Base-by-base conservation (phyloP, 2,888 invertebrate genomes). In the Agapetus fuscipes region DNA sequence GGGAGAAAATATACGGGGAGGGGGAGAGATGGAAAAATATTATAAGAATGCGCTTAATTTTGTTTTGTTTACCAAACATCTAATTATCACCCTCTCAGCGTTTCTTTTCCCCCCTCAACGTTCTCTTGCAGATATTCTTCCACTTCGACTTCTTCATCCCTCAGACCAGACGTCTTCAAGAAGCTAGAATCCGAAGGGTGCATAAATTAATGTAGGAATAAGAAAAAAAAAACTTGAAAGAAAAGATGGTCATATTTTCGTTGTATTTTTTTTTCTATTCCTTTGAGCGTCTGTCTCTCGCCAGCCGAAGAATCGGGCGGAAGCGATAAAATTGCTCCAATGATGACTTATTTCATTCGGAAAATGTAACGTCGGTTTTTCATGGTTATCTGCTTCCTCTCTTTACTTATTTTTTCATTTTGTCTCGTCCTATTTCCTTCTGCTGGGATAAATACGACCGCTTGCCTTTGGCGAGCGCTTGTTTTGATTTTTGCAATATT, bases 61-160 rank as follows among this genome's bases (percentile, higher is more conserved):
- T 29, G 28, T 40, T 46, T 43, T 38, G 40, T 45, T 40, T 36
- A 39, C 39, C 42, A 24, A 45, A 46, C 42, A 43, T 46, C 46
- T 43, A 43, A 46, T 46, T 46, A 46, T 46, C 43, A 34, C 36
- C 25, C 17, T 29, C 36, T 11, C 24, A 7, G 13, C 16, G 24
- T 27, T 30, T 40, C 20, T 35, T 39, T 10, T 20, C 16, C 33
- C 5, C 3, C 5, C 20, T 33, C n/a, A n/a, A n/a, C n/a, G 16
- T 33, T 34, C 15, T 39, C 36, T 25, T 24, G 13, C 32, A 37
- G 42, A 28, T 25, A 28, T n/a, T 11, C 13, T 28, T 28, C 29
- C 29, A 13, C 4, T 20, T 20, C 9, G 5, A 20, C 9, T 4
- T 9, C 20, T 9, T 20, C 20, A 9, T 9, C 20, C 4, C 20